Conservation (phyloP, 1,140 invertebrate genomes). For the Chelonus insularis region DNA sequence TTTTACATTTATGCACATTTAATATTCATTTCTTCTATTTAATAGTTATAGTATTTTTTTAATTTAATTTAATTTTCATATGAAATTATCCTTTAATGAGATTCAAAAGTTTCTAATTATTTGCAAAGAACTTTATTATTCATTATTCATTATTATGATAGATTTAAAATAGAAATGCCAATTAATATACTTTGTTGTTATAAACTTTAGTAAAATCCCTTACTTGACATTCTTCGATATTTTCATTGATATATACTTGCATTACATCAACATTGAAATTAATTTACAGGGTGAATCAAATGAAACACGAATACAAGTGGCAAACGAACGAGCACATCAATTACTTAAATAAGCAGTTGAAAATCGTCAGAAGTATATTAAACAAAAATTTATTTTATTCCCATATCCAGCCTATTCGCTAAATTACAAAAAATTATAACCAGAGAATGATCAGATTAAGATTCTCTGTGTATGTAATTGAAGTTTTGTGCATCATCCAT, state of each 20-base stretch:
- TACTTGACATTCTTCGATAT: too few relatives aligned
- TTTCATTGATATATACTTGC: not conserved
- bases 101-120: too few relatives aligned
- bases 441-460: too few relatives aligned
- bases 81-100: too few relatives aligned
- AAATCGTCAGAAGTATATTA: not conserved
- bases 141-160: too few relatives aligned
- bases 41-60: too few relatives aligned
- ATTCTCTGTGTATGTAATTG: not conserved
- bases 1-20: not conserved
- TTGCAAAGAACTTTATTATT: too few relatives aligned
- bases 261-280: constrained; percentile 16
- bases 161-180: too few relatives aligned
- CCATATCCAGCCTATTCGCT: not conserved
- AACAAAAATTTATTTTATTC: constrained; percentile 10
- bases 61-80: too few relatives aligned
- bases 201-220: too few relatives aligned
- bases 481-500: not conserved
- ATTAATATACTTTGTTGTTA: too few relatives aligned
- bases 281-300: constrained; percentile 73
- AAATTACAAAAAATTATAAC: not conserved
- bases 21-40: too few relatives aligned
- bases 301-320: constrained; percentile 78
- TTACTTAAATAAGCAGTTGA: constrained; percentile 66
- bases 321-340: constrained; percentile 78